Base-by-base conservation (phyloP, 2,113 vertebrate genomes). In the Peromyscus leucopus region DNA sequence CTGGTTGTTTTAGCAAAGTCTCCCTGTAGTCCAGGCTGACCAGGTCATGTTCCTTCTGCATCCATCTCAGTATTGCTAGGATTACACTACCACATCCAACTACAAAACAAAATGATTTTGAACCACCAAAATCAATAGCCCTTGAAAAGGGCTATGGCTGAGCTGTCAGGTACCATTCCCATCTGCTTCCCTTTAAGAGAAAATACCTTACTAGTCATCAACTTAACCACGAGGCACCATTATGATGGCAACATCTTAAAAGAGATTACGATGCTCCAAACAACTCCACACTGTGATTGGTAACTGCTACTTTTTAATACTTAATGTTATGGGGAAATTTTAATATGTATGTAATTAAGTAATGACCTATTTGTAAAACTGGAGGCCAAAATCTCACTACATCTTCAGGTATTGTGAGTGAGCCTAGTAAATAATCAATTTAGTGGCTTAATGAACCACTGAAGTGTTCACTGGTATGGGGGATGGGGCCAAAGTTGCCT, bases 261-360 rank as follows among this genome's bases (percentile, higher is more conserved):
- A 48, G 21, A 96, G 26, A 88, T 46, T 85, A 55, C 80, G 22
- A 88, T 91, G 24, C 92, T 89, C 48, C 85, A 83, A 91, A 88
- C 26, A 92, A 21, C 55, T 67, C 55, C 17, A 76, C 82, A 89
- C 28, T 42, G 46, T 87, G 51, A 87, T 26, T 74, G 24, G 16
- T 72, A 95, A 79, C 26, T 91, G 26, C 15, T 95, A 33, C 48
- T 96, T 89, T 74, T 17, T 42, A 83, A 86, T 78, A 67, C 33
- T 89, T 93, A 74, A 86, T 74, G 39, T 92, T 89, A 71, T 36
- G 6, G n/a, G 39, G 42, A 95, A 90, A 93, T 72, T 67, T 78
- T 86, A 69, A 69, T 69, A 33, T 69, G 15, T 69, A 69, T 69
- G 13, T 33, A 69, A 69, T 69, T 69, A 69, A 69, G 5, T 69